These are phyloP conservation scores for Alosa alosa DNA, from an alignment of 2,113 vertebrate species.

Conservation along the genomic window DNA sequence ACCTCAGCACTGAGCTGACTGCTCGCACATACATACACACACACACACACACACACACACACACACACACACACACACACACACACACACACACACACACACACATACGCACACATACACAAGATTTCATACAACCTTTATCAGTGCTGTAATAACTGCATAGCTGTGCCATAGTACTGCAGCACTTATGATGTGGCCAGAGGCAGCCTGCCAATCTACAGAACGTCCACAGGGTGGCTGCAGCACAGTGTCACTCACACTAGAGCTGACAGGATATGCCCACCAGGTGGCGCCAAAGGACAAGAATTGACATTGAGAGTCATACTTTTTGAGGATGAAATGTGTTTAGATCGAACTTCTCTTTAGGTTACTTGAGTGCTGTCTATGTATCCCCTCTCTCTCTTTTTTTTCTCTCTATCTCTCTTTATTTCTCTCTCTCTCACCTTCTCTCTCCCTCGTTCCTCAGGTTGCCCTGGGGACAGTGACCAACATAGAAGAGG, in stretches of 20 bases:
- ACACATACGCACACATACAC: background rate
- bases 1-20: slow-evolving; percentile 93
- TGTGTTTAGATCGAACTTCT: background rate
- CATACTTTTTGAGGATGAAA: background rate
- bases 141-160: background rate
- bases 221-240: background rate
- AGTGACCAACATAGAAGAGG: slow-evolving; percentile 96
- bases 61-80: background rate
- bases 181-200: background rate
- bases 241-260: background rate
- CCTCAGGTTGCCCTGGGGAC: slow-evolving; percentile 89
- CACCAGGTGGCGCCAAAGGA: slow-evolving; percentile 61
- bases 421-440: background rate
- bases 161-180: background rate
- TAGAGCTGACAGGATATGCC: background rate
- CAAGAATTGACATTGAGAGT: slow-evolving; percentile 2
- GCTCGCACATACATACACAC: background rate
- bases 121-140: background rate
- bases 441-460: background rate
- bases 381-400: background rate
- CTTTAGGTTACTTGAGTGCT: background rate
- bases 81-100: background rate
- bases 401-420: background rate
- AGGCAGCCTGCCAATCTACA: background rate
- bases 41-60: slow-evolving; percentile 6